Conservation (phyloP, 2,113 vertebrate species). For the Daubentonia madagascariensis region DNA sequence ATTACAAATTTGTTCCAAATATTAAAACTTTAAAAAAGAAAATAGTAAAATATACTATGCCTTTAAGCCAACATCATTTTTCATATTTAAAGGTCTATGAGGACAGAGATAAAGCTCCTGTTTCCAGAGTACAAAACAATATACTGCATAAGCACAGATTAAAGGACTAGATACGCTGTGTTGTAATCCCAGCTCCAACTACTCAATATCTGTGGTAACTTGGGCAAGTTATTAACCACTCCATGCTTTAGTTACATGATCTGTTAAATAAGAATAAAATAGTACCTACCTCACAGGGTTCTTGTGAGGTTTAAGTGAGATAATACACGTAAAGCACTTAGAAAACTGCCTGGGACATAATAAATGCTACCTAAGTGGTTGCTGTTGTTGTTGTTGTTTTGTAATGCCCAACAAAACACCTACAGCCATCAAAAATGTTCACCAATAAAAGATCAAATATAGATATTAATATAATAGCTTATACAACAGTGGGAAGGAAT, state of each 20-base stretch:
- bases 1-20: conserved; percentile 11
- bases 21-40: conserved; percentile 22
- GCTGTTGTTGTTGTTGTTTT: neutral
- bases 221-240: neutral
- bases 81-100: conserved; percentile 16
- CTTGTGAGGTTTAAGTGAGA: neutral
- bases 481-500: neutral
- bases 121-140: conserved; percentile 21
- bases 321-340: neutral
- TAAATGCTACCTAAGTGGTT: neutral
- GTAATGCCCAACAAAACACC: neutral
- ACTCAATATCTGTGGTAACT: neutral
- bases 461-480: neutral
- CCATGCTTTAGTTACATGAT: neutral
- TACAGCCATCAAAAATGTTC: neutral
- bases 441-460: neutral
- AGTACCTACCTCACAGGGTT: neutral
- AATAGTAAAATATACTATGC: neutral
- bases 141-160: neutral
- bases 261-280: neutral
- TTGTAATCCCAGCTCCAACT: neutral
- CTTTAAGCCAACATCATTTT: neutral
- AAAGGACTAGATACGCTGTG: neutral
- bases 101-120: neutral
- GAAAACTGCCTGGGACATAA: neutral